These are phyloP conservation scores for Varecia variegata DNA, from an alignment of 2,797 vertebrate genomes.

Conservation along the genomic window DNA sequence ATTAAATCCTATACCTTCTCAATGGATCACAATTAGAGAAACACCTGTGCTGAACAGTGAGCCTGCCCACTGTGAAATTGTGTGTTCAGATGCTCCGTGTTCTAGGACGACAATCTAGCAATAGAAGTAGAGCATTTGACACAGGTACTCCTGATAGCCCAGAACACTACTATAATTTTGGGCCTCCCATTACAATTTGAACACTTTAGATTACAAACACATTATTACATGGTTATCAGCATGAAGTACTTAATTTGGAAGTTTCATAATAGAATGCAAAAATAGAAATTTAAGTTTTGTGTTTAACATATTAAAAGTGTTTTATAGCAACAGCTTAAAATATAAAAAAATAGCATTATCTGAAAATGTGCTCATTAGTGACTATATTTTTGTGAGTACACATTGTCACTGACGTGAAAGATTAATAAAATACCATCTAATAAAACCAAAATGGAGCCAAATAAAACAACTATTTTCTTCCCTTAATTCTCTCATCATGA, in stretches of 20 bases:
- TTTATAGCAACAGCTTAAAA: neutral
- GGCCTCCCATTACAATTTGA: neutral
- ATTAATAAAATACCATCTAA: neutral
- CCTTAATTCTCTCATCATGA: neutral
- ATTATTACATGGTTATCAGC: neutral
- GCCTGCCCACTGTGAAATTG: neutral
- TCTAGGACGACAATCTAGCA: neutral
- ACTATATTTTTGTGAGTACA: neutral
- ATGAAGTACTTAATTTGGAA: neutral
- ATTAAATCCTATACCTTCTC: neutral
- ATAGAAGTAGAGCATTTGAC: neutral
- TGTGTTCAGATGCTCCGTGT: neutral
- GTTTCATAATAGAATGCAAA: neutral
- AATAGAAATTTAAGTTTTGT: neutral
- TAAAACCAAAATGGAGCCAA: neutral
- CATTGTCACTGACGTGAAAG: neutral
- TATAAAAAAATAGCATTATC: neutral
- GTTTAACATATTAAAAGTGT: slow-evolving; percentile 6
- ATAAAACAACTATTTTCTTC: neutral
- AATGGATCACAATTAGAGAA: slow-evolving; percentile 22
- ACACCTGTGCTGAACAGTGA: neutral
- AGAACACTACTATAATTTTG: neutral
- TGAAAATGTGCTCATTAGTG: neutral
- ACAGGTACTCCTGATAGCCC: neutral
- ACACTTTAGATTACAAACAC: neutral